These are phyloP conservation scores for Dinoponera quadriceps DNA, from an alignment of 1,140 invertebrate species.

Conservation along the genomic window DNA sequence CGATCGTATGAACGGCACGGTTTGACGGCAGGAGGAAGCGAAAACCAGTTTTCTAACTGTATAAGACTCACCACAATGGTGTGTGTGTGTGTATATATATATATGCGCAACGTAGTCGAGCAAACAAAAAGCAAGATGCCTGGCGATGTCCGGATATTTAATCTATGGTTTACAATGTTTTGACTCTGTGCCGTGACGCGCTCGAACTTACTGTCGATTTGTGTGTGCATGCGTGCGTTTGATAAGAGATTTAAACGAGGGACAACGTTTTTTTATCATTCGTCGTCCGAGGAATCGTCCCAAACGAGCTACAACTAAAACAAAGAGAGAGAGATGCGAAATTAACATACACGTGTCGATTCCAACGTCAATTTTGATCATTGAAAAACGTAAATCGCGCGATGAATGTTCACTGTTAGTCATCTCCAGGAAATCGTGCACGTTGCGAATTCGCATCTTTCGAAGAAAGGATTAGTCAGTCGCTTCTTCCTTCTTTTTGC, in stretches of 20 bases:
- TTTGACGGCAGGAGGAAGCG: slow-evolving; percentile 61
- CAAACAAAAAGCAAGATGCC: slow-evolving; percentile 1
- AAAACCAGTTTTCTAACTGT: slow-evolving; percentile 81
- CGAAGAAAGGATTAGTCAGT: slow-evolving; percentile 17
- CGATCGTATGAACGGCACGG: slow-evolving; percentile 58
- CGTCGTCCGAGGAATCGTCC: too few relatives aligned
- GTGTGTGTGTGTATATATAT: slow-evolving; percentile 4
- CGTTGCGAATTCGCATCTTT: background rate
- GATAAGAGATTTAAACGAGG: background rate
- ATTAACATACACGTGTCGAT: background rate
- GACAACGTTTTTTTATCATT: background rate
- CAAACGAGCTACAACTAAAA: slow-evolving; percentile 4
- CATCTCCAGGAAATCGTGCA: background rate
- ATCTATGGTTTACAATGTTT: slow-evolving; percentile 15
- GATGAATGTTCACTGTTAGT: background rate
- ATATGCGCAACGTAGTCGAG: background rate
- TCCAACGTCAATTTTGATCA: slow-evolving; percentile 16
- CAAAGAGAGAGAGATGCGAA: background rate
- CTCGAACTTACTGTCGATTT: background rate
- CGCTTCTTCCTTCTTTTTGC: slow-evolving; percentile 1
- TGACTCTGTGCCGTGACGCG: background rate
- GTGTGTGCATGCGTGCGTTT: background rate
- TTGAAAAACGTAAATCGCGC: background rate
- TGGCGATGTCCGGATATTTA: slow-evolving; percentile 5
- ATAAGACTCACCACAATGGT: slow-evolving; percentile 63